phyloP scores from a whole-genome alignment of 1,140 invertebrate species.

The Bombus impatiens region DNA sequence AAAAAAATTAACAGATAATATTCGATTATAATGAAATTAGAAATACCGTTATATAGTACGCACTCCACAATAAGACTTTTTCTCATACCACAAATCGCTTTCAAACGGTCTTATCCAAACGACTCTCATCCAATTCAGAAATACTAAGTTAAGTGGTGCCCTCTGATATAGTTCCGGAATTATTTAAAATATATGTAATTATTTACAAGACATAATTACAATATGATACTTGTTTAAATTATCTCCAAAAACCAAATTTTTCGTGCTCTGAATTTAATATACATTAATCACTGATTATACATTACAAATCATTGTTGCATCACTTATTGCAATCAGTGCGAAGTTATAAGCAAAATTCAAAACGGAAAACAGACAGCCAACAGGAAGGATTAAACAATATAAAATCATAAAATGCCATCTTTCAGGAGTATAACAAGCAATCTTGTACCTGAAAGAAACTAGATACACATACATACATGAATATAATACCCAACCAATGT shows the following conservation, averaged over 20 bases:
- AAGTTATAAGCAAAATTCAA: conserved; percentile 30
- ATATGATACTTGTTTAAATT: background rate
- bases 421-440: no score
- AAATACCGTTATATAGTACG: conserved; percentile 28
- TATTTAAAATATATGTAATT: background rate
- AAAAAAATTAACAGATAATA: conserved; percentile 4
- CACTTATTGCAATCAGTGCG: background rate
- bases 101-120: conserved; percentile 50
- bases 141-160: conserved; percentile 28
- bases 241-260: background rate
- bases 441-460: no score
- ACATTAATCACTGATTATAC: background rate
- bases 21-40: conserved; percentile 24
- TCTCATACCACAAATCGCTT: conserved; percentile 51
- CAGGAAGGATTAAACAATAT: background rate
- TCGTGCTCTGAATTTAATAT: background rate
- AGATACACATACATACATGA: no score
- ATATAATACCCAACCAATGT: background rate
- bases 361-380: conserved; percentile 6
- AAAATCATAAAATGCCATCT: background rate
- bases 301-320: conserved; percentile 21
- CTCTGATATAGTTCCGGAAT: background rate
- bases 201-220: background rate
- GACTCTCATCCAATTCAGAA: conserved; percentile 24
- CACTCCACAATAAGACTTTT: conserved; percentile 30